phyloP scores from a whole-genome alignment of 2,113 vertebrate species.

The Anolis sagrei region DNA sequence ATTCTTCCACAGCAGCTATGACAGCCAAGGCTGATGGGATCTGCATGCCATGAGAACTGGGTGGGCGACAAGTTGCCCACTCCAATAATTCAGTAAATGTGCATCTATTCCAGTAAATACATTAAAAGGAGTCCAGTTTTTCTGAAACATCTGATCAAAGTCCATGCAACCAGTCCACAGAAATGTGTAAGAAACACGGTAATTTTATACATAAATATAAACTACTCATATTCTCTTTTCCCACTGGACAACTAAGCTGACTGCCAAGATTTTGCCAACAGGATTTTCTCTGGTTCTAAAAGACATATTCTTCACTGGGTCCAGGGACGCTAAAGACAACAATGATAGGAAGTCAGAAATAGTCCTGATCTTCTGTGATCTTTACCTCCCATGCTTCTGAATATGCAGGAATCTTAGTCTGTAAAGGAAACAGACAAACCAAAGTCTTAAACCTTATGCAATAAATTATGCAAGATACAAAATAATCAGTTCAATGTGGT shows the following conservation, averaged over 20 bases:
- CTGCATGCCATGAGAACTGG: background rate
- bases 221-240: background rate
- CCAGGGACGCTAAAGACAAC: background rate
- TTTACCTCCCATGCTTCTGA: slow-evolving; percentile 47
- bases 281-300: slow-evolving; percentile 13
- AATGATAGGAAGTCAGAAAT: background rate
- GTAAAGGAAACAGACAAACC: slow-evolving; percentile 12
- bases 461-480: background rate
- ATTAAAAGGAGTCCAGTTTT: background rate
- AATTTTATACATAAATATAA: background rate
- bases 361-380: background rate
- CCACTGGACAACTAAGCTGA: background rate
- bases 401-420: slow-evolving; percentile 79
- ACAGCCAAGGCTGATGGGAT: background rate
- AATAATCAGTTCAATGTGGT: background rate
- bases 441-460: slow-evolving; percentile 24
- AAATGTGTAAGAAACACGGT: background rate
- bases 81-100: background rate
- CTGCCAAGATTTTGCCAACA: background rate
- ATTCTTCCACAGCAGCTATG: background rate
- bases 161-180: background rate
- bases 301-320: slow-evolving; percentile 1
- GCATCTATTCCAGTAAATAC: background rate
- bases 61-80: background rate
- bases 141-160: background rate